Evolutionary conservation across 2,113 vertebrate species (phyloP), one percentile per base, ranked within the genome.

Genomic region (Misgurnus mizolepis): DNA sequence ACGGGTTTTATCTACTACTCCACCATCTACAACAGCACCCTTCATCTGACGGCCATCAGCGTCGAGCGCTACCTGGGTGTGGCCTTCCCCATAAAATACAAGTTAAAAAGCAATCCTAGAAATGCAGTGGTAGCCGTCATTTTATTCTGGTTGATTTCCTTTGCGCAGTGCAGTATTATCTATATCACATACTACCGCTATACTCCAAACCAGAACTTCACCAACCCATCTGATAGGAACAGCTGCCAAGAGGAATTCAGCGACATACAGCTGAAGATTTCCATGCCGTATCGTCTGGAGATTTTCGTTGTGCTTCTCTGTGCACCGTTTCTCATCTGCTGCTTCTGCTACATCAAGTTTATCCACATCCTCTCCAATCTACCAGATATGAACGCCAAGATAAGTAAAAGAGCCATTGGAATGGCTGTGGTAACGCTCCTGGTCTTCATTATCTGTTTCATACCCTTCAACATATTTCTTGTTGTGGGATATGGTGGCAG

Each of bases 21-120:
- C 83, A 90, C 88, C 89, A 91, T 94, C 82, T 92, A 93, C 78
- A 88, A 92, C 84, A 94, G 92, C 89, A 89, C 86, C 7, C 85
- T 92, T 66, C 93, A 94, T 60, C 85, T 94, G 80, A 92, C 88
- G 0, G 93, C 89, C 0, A 89, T 95, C 67, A 93, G 93, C 53
- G 85, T 92, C 0, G 90, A 95, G 84, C 90, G 94, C 22, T 94
- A 93, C 77, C 87, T 94, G 17, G 91, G 92, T 0, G 93, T 92
- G 39, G 93, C 91, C 7, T 93, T 89, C 49, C 93, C 94, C 0
- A 83, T 91, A 68, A 82, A 77, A 55, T 90, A 89, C 89, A 92
- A 90, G 83, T 77, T 90, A 4, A 83, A 84, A 14, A 85, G 86
- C 2, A 64, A 85, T 75, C 90, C 88, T 0, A 0, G 78, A 0